phyloP scores from a whole-genome alignment of 2,888 invertebrate species.

The Heliothis peltigera region DNA sequence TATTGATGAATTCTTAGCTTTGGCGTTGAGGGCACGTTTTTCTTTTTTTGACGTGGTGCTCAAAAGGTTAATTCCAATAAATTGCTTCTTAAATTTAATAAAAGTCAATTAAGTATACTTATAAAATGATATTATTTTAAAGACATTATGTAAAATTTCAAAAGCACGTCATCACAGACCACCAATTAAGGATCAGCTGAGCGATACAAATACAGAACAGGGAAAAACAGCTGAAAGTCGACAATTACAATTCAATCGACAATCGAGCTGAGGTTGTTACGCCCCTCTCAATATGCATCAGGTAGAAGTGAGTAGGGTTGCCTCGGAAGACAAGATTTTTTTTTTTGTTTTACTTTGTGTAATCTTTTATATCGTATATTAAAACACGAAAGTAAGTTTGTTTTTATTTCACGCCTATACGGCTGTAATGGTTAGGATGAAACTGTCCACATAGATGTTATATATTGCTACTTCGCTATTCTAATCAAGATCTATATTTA shows the following conservation, averaged over 20 bases:
- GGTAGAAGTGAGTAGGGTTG: conserved; percentile 60
- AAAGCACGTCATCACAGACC: background rate
- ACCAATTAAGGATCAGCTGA: conserved; percentile 37
- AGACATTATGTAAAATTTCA: background rate
- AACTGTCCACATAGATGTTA: no score
- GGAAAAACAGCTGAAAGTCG: conserved; percentile 66
- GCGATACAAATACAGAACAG: conserved; percentile 34
- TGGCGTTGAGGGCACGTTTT: no score
- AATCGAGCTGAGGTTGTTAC: conserved; percentile 62
- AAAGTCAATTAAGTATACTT: no score
- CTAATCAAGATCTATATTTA: no score
- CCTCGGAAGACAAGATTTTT: background rate
- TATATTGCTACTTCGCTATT: no score
- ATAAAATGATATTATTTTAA: no score
- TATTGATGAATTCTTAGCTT: no score
- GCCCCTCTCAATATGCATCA: conserved; percentile 70
- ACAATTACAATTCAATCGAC: conserved; percentile 76
- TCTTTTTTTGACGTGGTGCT: no score
- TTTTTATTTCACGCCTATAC: no score
- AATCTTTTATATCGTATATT: background rate
- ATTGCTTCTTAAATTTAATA: no score
- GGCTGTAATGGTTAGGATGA: no score
- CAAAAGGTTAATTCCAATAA: no score
- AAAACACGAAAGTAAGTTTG: background rate
- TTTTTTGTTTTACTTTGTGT: background rate